These are phyloP conservation scores for Macroglossus sobrinus DNA, from an alignment of 2,113 vertebrate genomes.

Conservation along the genomic window DNA sequence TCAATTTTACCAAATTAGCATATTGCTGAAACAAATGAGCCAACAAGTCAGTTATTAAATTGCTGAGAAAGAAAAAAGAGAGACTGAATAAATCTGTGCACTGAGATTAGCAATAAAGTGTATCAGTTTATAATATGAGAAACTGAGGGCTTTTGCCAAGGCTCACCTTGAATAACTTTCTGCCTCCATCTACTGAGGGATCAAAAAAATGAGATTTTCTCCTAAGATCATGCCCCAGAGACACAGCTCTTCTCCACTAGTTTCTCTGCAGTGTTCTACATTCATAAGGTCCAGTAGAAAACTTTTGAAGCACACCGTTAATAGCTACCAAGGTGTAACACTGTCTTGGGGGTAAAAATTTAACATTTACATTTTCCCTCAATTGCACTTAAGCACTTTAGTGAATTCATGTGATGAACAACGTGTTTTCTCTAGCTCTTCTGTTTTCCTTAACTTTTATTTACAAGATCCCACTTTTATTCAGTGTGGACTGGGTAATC, in stretches of 20 bases:
- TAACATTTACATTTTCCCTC: conserved; percentile 1
- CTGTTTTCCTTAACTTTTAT: conserved; percentile 4
- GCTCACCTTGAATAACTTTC: conserved; percentile 16
- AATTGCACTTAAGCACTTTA: not conserved
- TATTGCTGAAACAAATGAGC: not conserved
- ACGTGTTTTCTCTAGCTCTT: not conserved
- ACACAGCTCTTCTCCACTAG: not conserved
- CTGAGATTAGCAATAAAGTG: conserved; percentile 26
- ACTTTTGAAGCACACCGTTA: not conserved
- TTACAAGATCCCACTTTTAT: not conserved
- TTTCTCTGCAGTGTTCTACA: not conserved
- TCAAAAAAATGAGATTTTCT: not conserved
- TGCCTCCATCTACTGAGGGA: not conserved
- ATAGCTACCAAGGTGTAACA: not conserved
- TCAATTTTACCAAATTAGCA: conserved; percentile 39
- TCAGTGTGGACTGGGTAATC: not conserved
- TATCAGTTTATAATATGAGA: not conserved
- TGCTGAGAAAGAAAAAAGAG: conserved; percentile 3
- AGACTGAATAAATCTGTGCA: not conserved
- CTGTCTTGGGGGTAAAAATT: not conserved
- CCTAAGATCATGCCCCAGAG: not conserved
- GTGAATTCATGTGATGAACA: not conserved
- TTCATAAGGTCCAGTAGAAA: not conserved
- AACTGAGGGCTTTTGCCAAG: conserved; percentile 31
- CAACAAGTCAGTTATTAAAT: conserved; percentile 36